These are phyloP conservation scores for Zalophus californianus DNA, from an alignment of 2,797 vertebrate species.

Conservation along the genomic window DNA sequence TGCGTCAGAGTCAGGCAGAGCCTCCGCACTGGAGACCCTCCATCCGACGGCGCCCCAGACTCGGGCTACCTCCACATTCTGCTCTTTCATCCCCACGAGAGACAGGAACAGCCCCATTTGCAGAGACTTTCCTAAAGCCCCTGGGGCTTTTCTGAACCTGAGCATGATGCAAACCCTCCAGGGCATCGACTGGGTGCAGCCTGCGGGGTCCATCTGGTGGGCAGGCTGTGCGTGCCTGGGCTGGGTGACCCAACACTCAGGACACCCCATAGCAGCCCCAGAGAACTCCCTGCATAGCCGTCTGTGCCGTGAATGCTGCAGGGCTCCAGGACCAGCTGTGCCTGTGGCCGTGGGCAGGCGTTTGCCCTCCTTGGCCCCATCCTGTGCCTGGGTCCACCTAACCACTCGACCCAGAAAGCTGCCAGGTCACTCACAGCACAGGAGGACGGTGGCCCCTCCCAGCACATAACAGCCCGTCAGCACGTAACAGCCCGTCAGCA, in stretches of 20 bases:
- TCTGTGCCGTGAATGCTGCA: rapidly evolving
- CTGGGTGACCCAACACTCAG: too few species aligned
- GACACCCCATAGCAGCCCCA: not conserved
- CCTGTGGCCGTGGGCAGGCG: not conserved
- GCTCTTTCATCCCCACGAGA: not conserved
- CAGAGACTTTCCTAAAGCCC: not conserved
- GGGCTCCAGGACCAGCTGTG: not conserved
- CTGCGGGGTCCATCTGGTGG: rapidly evolving
- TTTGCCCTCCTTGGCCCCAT: not conserved
- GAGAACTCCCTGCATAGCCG: not conserved
- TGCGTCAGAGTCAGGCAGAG: not conserved
- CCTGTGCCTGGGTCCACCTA: not conserved
- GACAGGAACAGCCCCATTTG: not conserved
- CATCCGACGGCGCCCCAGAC: rapidly evolving
- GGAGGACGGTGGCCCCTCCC: not conserved
- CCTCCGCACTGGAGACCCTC: not conserved
- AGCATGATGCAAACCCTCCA: not conserved
- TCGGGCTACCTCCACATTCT: not conserved
- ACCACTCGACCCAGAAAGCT: rapidly evolving
- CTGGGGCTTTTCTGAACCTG: not conserved
- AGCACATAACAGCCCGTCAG: not conserved
- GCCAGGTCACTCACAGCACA: not conserved
- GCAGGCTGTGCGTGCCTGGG: not conserved
- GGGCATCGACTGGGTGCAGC: rapidly evolving
- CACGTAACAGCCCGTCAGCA: not conserved